Evolutionary conservation across 2,888 invertebrate genomes (phyloP), one percentile per base, ranked within the genome.

Genomic region (Physocephala rufipes): DNA sequence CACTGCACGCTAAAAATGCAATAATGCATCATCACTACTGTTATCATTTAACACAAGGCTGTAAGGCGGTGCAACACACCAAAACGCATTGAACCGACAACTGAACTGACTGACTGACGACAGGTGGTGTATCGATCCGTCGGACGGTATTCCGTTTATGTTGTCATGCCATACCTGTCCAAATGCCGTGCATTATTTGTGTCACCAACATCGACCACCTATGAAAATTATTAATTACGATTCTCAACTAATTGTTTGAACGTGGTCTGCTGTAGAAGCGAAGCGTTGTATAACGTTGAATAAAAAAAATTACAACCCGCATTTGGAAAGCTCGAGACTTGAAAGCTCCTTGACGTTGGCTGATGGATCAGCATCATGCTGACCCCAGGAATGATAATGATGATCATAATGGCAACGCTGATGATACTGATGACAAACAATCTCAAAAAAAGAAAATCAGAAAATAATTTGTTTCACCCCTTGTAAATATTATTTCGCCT

Each of bases 191-290:
- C 61, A 30, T 61, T 68, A 61, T 61, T 61, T 68, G 61, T 62
- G 68, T 68, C 68, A 68, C 28, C 49, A 49, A n/a, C 61, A 28
- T 45, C 55, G 59, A 67, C 36, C 67, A 66, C 58, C 69, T 69
- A 64, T 73, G 67, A 70, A 71, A 73, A 68, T 71, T 67, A 71
- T 73, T 73, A 70, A 71, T 71, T 71, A 69, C 69, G 59, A 70
- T 66, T 69, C 69, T 73, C 71, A 73, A 73, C 71, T 73, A 73
- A 71, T 71, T 70, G 71, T 63, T 28, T 47, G 53, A 55, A 21
- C 30, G 21, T 58, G 49, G 55, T 30, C 51, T 62, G 62, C 28
- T 28, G 62, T 24, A 16, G 65, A 55, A 21, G 13, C n/a, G 61
- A 43, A 43, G 26, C 62, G 45, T 36, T 13, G 36, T 4, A 36